Evolutionary conservation across 2,888 invertebrate genomes (phyloP), one percentile per base, ranked within the genome.

Genomic region (Acheta domesticus): DNA sequence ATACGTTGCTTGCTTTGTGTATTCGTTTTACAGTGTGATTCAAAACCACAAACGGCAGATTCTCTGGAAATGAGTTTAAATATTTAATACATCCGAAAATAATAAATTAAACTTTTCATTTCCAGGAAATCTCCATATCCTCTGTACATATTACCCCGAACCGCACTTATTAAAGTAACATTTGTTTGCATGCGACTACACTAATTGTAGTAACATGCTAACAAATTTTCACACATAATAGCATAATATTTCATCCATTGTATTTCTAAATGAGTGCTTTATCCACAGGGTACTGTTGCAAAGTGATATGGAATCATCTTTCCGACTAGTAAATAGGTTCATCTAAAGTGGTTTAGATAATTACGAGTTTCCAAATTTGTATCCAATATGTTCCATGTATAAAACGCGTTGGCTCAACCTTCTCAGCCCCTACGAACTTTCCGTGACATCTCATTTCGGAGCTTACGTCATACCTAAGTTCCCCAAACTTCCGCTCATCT

Each of bases 141-240:
- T n/a, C 62, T 62, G 62, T 62, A 62, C 3, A 62, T 62, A 62
- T 62, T 12, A 19, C 62, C 36, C 62, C n/a, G 1, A 14, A 62
- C 62, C 62, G 62, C 62, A 62, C 62, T 62, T 14, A 19, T 62
- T 0, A 62, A 19, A 19, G 62, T 62, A 62, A 36, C 36, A 8
- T 36, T 36, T 62, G 62, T 62, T 62, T 62, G 62, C 62, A 62
- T 62, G 62, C 62, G 14, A n/a, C 62, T 62, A 62, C 62, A 62
- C 62, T 12, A 62, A 62, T 62, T 14, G 62, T 62, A 62, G 62
- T 62, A 62, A 62, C 62, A 62, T 62, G 62, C 62, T 62, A 62
- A 62, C 62, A 62, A 62, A 62, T n/a, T 62, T 62, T 62, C 62
- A 14, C 62, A 19, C 62, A 62, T 12, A n/a, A n/a, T 62, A 62